These are phyloP conservation scores for Charaxes varanes DNA, from an alignment of 1,140 invertebrate genomes.

Conservation along the genomic window DNA sequence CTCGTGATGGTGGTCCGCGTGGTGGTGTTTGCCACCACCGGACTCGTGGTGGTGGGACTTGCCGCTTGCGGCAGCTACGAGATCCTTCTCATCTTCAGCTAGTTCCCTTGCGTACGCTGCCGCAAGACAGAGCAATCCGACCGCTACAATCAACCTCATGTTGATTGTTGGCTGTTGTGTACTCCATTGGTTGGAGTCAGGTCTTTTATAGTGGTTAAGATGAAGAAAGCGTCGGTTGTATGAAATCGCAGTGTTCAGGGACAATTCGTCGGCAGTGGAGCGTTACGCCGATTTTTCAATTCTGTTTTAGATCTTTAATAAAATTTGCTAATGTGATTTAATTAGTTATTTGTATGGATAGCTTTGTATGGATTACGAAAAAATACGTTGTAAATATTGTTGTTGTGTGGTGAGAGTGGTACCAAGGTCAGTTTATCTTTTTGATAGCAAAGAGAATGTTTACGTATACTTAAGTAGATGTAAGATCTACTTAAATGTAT, in stretches of 20 bases:
- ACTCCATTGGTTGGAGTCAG: slow-evolving; percentile 18
- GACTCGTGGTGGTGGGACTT: slow-evolving; percentile 80
- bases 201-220: slow-evolving; percentile 54
- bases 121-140: slow-evolving; percentile 52
- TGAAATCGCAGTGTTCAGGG: slow-evolving; percentile 50
- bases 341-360: slow-evolving; percentile 9
- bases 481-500: too few relatives aligned
- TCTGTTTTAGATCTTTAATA: slow-evolving; percentile 3
- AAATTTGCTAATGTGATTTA: slow-evolving; percentile 10
- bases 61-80: slow-evolving; percentile 73
- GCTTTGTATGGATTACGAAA: too few relatives aligned
- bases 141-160: slow-evolving; percentile 54
- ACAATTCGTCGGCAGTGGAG: slow-evolving; percentile 46
- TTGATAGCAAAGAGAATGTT: too few relatives aligned
- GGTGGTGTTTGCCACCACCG: slow-evolving; percentile 74
- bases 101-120: slow-evolving; percentile 44
- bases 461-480: too few relatives aligned
- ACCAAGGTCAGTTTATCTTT: too few relatives aligned
- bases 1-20: slow-evolving; percentile 50
- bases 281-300: slow-evolving; percentile 33
- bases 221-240: slow-evolving; percentile 61
- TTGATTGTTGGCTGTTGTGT: slow-evolving; percentile 42
- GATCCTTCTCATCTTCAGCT: slow-evolving; percentile 46
- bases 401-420: too few relatives aligned
- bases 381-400: too few relatives aligned